Evolutionary conservation across 2,113 vertebrate species (phyloP).

Genomic region (Megalops atlanticus): DNA sequence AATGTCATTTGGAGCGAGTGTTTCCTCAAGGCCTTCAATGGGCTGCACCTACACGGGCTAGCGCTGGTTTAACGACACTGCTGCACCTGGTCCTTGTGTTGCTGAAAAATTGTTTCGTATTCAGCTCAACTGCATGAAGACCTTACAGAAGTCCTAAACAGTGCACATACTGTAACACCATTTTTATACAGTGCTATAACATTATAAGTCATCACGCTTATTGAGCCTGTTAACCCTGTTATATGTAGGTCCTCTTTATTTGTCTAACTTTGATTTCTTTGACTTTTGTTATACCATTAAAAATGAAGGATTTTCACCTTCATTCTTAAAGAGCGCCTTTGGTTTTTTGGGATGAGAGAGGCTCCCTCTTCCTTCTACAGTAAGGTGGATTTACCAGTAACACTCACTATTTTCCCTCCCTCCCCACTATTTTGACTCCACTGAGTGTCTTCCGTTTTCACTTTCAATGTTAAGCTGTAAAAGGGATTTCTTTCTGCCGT

Average conservation of each 20-base stretch:
- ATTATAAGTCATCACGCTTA: too few species aligned
- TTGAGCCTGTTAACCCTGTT: too few species aligned
- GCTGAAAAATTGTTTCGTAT: slow-evolving; percentile 45
- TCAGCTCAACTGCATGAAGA: too few species aligned
- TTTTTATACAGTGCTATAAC: too few species aligned
- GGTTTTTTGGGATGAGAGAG: neutral
- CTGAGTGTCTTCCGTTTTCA: neutral
- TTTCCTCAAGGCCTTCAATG: neutral
- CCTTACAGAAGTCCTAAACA: too few species aligned
- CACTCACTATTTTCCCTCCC: neutral
- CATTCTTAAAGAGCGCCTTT: neutral
- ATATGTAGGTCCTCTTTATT: too few species aligned
- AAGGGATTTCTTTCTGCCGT: neutral
- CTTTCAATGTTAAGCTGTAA: neutral
- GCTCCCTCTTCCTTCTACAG: neutral
- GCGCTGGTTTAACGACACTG: slow-evolving; percentile 37
- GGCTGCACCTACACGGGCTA: neutral
- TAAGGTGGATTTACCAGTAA: too few species aligned
- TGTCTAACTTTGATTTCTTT: too few species aligned
- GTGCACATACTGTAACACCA: too few species aligned
- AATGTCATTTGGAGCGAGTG: neutral
- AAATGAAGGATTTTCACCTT: neutral
- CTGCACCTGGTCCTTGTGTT: slow-evolving; percentile 44
- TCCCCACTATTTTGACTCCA: neutral
- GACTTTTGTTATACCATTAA: too few species aligned